Percentiles rank a stretch among this genome's conserved stretches.
phyloP scores from a whole-genome alignment of 2,888 invertebrate genomes.

The Agapostemon virescens region DNA sequence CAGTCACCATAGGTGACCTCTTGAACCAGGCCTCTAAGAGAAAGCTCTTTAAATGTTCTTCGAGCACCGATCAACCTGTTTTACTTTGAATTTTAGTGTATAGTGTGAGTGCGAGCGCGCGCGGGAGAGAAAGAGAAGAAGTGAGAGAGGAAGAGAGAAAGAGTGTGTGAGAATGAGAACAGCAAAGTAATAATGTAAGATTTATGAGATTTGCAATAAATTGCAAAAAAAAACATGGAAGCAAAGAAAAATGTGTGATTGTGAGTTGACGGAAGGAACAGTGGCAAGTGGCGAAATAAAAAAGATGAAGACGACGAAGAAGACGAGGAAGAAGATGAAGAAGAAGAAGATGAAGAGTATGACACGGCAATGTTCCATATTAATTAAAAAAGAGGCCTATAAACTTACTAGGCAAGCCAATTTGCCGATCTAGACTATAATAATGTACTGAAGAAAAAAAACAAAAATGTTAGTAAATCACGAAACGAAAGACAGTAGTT shows the following conservation, averaged over 20 bases:
- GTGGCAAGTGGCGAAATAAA: slow-evolving; percentile 15
- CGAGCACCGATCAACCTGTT: slow-evolving; percentile 66
- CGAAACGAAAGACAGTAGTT: slow-evolving; percentile 64
- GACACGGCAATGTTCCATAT: slow-evolving; percentile 71
- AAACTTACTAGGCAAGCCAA: slow-evolving; percentile 78
- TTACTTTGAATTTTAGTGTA: slow-evolving; percentile 63
- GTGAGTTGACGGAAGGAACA: slow-evolving; percentile 48
- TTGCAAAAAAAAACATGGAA: slow-evolving; percentile 21
- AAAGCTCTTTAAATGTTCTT: slow-evolving; percentile 54
- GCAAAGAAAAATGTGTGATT: slow-evolving; percentile 38
- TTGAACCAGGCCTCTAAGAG: slow-evolving; percentile 76
- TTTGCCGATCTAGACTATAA: slow-evolving; percentile 76
- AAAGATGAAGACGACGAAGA: slow-evolving; percentile 34
- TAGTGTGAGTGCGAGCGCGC: slow-evolving; percentile 30
- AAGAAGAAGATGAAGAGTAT: slow-evolving; percentile 41
- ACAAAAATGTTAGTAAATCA: slow-evolving; percentile 64
- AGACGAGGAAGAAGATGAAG: slow-evolving; percentile 35
- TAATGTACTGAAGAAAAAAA: slow-evolving; percentile 56
- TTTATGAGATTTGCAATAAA: slow-evolving; percentile 38
- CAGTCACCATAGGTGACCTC: slow-evolving; percentile 82
- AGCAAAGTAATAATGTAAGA: slow-evolving; percentile 39
- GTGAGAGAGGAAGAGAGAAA: neutral
- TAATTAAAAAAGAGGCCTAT: slow-evolving; percentile 76
- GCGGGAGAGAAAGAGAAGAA: neutral
- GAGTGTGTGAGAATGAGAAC: slow-evolving; percentile 1